These are phyloP conservation scores for Simalia tracyae DNA, from an alignment of 2,797 vertebrate genomes.

Conservation along the genomic window DNA sequence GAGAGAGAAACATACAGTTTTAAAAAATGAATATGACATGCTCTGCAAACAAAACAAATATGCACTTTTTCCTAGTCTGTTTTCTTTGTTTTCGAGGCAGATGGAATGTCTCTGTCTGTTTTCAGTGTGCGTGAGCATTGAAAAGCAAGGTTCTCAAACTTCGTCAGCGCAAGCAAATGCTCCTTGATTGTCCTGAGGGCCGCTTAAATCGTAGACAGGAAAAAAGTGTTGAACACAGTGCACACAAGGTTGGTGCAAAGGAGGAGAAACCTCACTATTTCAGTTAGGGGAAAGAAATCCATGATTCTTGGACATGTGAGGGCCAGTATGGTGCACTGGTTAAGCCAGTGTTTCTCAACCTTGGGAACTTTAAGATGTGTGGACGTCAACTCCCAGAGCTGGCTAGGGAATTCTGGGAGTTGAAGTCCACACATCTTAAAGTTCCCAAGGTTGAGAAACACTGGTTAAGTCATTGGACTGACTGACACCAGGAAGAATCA, in stretches of 20 bases:
- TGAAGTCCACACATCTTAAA: no score
- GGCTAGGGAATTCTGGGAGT: no score
- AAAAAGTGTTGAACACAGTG: background rate
- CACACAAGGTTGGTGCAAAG: background rate
- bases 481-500: no score
- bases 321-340: background rate
- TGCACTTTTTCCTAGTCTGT: background rate
- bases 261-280: background rate
- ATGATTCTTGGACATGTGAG: background rate
- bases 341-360: background rate
- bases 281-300: background rate
- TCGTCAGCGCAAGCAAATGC: background rate
- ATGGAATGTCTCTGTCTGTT: constrained; percentile 10
- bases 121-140: background rate
- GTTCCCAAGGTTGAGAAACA: no score
- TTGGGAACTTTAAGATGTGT: no score
- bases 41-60: background rate
- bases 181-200: background rate
- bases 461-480: no score
- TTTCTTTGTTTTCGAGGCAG: constrained; percentile 43
- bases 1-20: background rate
- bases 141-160: background rate
- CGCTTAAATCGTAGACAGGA: background rate
- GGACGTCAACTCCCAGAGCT: no score
- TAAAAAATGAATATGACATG: constrained; percentile 29